Evolutionary conservation across 2,888 invertebrate species (phyloP).

Genomic region (Microctonus brassicae): DNA sequence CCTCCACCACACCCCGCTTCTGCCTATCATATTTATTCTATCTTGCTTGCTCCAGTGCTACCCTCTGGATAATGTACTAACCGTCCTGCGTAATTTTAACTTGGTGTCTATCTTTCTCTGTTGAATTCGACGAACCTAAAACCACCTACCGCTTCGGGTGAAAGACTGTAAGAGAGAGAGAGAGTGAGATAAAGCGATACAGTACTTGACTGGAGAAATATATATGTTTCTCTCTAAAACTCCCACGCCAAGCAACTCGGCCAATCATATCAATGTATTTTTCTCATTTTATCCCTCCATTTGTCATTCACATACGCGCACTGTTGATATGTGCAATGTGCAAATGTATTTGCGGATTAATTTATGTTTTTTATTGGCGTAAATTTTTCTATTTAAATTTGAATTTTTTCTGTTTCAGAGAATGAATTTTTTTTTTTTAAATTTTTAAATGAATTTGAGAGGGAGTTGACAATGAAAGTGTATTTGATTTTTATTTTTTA

Average conservation of each 20-base stretch:
- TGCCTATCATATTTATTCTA: conserved; percentile 35
- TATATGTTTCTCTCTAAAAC: no score
- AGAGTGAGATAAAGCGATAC: no score
- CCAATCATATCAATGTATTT: conserved; percentile 29
- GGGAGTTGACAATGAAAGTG: not conserved
- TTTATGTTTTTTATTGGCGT: not conserved
- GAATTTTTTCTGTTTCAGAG: no score
- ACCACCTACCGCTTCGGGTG: conserved; percentile 7
- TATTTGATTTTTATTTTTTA: not conserved
- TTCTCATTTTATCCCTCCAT: not conserved
- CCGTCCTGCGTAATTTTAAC: conserved; percentile 47
- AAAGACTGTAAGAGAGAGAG: no score
- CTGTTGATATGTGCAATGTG: not conserved
- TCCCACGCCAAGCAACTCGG: conserved; percentile 41
- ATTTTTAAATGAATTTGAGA: no score
- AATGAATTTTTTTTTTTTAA: no score
- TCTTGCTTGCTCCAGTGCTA: conserved; percentile 6
- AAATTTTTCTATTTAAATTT: not conserved
- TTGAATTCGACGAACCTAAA: conserved; percentile 3
- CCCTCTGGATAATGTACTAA: conserved; percentile 44
- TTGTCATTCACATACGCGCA: not conserved
- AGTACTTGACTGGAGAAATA: not conserved
- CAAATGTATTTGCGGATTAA: not conserved
- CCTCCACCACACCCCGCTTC: conserved; percentile 33
- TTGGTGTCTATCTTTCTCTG: conserved; percentile 26